phyloP scores from a whole-genome alignment of 2,888 invertebrate species.

The Tinea trinotella region DNA sequence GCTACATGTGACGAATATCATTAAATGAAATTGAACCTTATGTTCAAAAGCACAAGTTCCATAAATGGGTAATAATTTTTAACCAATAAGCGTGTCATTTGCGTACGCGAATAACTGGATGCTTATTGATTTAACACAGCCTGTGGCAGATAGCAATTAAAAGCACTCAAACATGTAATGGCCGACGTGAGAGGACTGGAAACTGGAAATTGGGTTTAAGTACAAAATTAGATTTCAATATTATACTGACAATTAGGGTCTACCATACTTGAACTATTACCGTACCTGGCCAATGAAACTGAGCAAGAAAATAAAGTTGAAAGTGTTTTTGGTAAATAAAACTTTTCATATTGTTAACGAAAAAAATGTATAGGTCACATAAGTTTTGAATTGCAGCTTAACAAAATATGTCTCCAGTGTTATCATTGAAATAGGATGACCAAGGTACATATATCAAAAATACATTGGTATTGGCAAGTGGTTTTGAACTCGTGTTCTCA shows the following conservation, averaged over 20 bases:
- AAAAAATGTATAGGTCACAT: no score
- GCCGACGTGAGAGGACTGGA: conserved; percentile 6
- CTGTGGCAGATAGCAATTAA: conserved; percentile 18
- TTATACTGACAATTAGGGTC: background rate
- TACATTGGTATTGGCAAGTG: no score
- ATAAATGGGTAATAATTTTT: background rate
- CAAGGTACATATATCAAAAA: no score
- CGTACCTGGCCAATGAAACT: no score
- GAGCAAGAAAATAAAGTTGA: no score
- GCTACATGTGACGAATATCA: background rate
- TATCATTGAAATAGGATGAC: no score
- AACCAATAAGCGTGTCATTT: background rate
- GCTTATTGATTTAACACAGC: conserved; percentile 13
- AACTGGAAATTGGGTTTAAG: background rate
- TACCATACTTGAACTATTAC: no score
- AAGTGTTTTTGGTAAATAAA: no score
- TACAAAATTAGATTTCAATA: background rate
- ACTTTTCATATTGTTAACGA: no score
- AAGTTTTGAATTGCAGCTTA: no score
- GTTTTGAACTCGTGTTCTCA: no score
- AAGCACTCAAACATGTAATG: conserved; percentile 20
- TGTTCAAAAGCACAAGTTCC: background rate
- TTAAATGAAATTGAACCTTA: background rate
- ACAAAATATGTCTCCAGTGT: no score
- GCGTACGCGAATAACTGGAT: conserved; percentile 13